Base-by-base conservation (phyloP, 2,888 invertebrate genomes). In the Synergus japonicus region DNA sequence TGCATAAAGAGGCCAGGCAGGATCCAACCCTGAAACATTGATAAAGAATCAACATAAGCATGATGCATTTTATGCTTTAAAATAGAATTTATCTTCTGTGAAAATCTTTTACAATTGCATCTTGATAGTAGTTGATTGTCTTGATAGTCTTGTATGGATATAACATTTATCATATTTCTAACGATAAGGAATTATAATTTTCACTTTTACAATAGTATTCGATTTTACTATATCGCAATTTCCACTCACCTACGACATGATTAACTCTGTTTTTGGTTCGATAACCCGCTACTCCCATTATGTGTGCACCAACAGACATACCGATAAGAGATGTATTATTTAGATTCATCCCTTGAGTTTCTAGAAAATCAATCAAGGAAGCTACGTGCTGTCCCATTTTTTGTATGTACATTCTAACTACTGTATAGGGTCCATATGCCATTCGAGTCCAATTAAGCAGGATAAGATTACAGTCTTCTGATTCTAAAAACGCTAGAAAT, bases 301-400 rank as follows among this genome's bases (percentile, higher is more conserved):
- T 79, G 58, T 89, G 89, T 15, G 85, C 88, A 10, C 89, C 89
- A 13, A 89, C 86, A 10, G 89, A 89, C 60, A 88, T 88, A 5
- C 89, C 89, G n/a, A 86, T 80, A 2, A 88, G 65, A 2, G 81
- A 82, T 5, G 85, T 79, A 4, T 76, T 15, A 5, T 83, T 83
- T 7, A 81, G 0, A 76, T 88, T 76, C 79, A 83, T 58, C 4
- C 86, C 87, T 8, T 85, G 41, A 3, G 69, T 58, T 37, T 79
- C 77, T 12, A 89, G 84, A 77, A 87, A 89, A 66, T 87, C 49
- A 60, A 89, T 83, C 87, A 89, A 85, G 2, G 63, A 64, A 0
- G 85, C 78, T 5, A 88, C 81, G 22, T 79, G 84, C 29, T 79
- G 13, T 12, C 83, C 86, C 2, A 88, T 83, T 77, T 76, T 81